phyloP scores from a whole-genome alignment of 2,888 invertebrate genomes.

The Lepidocyrtoides sp. region DNA sequence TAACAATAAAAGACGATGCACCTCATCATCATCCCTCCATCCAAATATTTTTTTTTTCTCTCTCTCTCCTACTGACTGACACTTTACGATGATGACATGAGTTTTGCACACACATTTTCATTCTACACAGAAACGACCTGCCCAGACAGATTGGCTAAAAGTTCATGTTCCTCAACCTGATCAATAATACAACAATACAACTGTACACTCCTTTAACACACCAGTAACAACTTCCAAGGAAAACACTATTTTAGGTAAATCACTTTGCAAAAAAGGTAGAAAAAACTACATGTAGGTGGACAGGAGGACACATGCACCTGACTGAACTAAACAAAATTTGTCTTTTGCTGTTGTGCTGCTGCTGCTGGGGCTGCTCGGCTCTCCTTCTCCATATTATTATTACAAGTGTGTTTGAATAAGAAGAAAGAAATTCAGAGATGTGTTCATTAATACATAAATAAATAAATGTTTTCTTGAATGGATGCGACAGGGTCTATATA shows the following conservation, averaged over 20 bases:
- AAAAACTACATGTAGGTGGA: conserved; percentile 77
- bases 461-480: conserved; percentile 67
- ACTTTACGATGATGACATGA: conserved; percentile 54
- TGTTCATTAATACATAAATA: background rate
- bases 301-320: conserved; percentile 80
- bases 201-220: conserved; percentile 54
- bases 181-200: conserved; percentile 19
- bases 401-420: background rate
- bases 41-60: background rate
- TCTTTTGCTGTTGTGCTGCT: conserved; percentile 22
- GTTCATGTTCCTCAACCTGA: conserved; percentile 33
- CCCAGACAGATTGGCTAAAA: conserved; percentile 54
- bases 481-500: conserved; percentile 35
- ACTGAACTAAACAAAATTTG: conserved; percentile 42
- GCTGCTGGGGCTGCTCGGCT: background rate
- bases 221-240: conserved; percentile 59
- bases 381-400: background rate
- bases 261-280: conserved; percentile 62
- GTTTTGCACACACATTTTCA: conserved; percentile 40
- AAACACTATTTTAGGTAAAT: conserved; percentile 79
- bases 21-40: conserved; percentile 43
- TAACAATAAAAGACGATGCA: conserved; percentile 51
- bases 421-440: background rate
- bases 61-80: conserved; percentile 54
- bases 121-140: conserved; percentile 21